Evolutionary conservation across 2,113 vertebrate genomes (phyloP).

Genomic region (Patagioenas fasciata): DNA sequence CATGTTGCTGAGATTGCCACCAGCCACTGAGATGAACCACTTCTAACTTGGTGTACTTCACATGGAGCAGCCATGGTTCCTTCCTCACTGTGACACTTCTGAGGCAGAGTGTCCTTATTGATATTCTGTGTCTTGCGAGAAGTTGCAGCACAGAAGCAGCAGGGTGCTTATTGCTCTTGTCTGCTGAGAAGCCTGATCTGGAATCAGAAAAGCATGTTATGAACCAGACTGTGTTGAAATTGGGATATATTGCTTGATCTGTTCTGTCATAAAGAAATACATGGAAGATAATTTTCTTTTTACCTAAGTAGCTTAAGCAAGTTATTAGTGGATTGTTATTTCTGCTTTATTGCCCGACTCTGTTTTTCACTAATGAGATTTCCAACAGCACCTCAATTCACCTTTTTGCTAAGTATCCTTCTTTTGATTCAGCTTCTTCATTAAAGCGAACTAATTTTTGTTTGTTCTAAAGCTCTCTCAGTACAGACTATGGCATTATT

Average conservation of each 20-base stretch:
- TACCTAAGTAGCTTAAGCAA: neutral
- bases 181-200: neutral
- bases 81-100: neutral
- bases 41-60: neutral
- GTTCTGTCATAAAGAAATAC: neutral
- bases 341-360: neutral
- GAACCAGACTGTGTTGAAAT: neutral
- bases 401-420: constrained; percentile 2
- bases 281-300: neutral
- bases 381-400: constrained; percentile 29
- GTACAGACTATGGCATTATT: neutral
- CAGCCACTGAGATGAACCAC: neutral
- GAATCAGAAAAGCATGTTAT: neutral
- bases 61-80: neutral
- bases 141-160: neutral
- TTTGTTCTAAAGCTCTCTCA: constrained; percentile 3
- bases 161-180: neutral
- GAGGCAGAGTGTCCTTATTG: neutral
- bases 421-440: neutral
- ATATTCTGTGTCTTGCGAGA: neutral
- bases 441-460: neutral
- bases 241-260: neutral
- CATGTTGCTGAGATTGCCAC: neutral
- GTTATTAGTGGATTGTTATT: constrained; percentile 25
- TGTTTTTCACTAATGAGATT: constrained; percentile 43